Evolutionary conservation across 2,113 vertebrate species (phyloP).

Genomic region (Oreochromis tanganicae): DNA sequence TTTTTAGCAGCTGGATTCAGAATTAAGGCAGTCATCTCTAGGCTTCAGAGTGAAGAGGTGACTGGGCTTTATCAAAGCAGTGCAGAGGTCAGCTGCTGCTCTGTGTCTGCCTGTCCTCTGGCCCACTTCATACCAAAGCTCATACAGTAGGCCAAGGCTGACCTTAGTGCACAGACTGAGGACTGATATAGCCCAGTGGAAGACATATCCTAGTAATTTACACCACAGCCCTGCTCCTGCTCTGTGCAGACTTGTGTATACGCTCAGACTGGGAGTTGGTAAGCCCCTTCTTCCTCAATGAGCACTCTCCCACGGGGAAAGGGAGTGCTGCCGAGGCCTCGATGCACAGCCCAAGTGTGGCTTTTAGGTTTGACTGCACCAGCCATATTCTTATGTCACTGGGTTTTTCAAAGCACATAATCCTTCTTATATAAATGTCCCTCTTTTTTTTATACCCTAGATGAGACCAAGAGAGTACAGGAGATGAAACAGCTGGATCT

Average conservation of each 20-base stretch:
- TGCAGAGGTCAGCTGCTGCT: constrained; percentile 44
- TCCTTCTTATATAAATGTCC: constrained; percentile 65
- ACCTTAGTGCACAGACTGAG: not conserved
- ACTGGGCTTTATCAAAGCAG: constrained; percentile 16
- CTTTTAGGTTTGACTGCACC: not conserved
- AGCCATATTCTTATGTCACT: constrained; percentile 54
- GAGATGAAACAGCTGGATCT: constrained; percentile 51
- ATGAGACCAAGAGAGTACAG: constrained; percentile 28
- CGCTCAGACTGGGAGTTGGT: not conserved
- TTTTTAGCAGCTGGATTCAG: not conserved
- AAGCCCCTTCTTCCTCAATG: not conserved
- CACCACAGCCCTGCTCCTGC: not conserved
- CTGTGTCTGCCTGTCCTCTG: constrained; percentile 7
- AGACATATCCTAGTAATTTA: not conserved
- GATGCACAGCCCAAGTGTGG: not conserved
- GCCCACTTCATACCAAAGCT: not conserved
- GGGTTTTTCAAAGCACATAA: constrained; percentile 56
- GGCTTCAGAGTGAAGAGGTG: not conserved
- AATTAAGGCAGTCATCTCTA: not conserved
- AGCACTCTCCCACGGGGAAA: not conserved
- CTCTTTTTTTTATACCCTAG: constrained; percentile 7
- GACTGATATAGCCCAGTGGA: not conserved
- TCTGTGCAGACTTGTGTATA: not conserved
- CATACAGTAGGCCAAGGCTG: not conserved
- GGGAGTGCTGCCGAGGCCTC: not conserved